Base-by-base conservation (phyloP, 2,888 invertebrate genomes). In the Clivina fossor region DNA sequence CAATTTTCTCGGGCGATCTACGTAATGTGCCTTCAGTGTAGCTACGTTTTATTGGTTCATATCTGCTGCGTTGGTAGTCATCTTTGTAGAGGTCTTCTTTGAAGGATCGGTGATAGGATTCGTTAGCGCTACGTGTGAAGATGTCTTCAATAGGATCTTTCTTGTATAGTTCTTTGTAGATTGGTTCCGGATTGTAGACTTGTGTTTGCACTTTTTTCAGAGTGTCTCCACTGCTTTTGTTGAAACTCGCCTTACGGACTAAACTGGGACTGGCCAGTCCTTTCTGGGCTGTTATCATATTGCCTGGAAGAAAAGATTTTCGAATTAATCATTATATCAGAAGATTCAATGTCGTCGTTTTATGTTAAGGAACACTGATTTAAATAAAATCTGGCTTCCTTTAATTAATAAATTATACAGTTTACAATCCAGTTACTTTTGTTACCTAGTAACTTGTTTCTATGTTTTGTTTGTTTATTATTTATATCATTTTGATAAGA, bases 191-290 rank as follows among this genome's bases (percentile, higher is more conserved):
- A 47, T 53, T 46, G 46, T 69, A 70, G 11, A 73, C 72, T 63
- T 71, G 71, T 30, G 71, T 70, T 60, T 73, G 72, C 62, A 74
- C 74, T 65, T 73, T 74, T 48, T 70, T 70, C 57, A 74, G 60
- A 13, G 72, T 72, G 59, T 72, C 69, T 13, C 73, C 73, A 32
- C 69, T 66, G 59, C 70, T 72, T 59, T 70, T 70, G 58, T 72
- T 74, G 54, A 75, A 70, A 63, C 72, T 76, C 20, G 86, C 88
- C 70, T 88, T 90, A 61, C 90, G 82, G 68, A 90, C 90, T 71
- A 90, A 80, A 72, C 88, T 86, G 58, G 91, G 91, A 74, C 90
- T 90, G 68, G 88, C 86, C 63, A 90, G 81, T 67, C 88, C 88
- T 72, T 85, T 81, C 67, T 85, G 82, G 60, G 83, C 77, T 65